Evolutionary conservation across 2,888 invertebrate species (phyloP), one percentile per base, ranked within the genome.

Genomic region (Anticlea derivata): DNA sequence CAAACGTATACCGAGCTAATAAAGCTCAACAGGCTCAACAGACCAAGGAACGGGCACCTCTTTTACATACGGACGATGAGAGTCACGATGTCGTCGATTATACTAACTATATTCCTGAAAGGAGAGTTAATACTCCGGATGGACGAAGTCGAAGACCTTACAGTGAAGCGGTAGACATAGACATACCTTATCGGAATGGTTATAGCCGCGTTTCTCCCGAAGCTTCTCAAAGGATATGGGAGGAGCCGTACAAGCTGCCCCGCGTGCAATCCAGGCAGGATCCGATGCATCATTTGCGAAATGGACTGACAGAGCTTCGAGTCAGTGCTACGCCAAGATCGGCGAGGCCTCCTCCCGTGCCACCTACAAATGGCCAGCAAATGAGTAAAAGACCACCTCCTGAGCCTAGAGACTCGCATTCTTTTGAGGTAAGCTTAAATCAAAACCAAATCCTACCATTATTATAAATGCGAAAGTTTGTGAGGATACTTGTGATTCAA

Each of bases 91-190:
- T 86, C 1, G 82, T 90, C 5, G 89, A 90, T 53, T 85, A 75
- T 50, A 70, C 73, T 51, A 70, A 60, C 35, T 86, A 82, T 52
- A 66, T 78, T 8, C 78, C 81, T 26, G 85, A 87, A 54, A 75
- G 82, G 48, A 76, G 86, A 57, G 83, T 82, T 54, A 79, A 70
- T 53, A 73, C 58, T 46, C 74, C 75, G 17, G 86, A 87, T 41
- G 70, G 73, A 1, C 65, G 88, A 55, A 83, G 66, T 70, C 71
- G 83, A 12, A 71, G 90, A 31, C 90, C 90, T 7, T 90, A 88
- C 41, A 90, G 90, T 70, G 90, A 90, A 65, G 89, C 88, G 55
- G 88, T 90, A 22, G 86, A 89, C 44, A 67, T 86, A 38, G 87
- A 88, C 33, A 59, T 75, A 26, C 82, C 83, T 3, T 88, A 84